Percentiles rank a stretch among this genome's conserved stretches.
These are phyloP conservation scores for Fringilla coelebs DNA, from an alignment of 2,797 vertebrate species.

Conservation along the genomic window DNA sequence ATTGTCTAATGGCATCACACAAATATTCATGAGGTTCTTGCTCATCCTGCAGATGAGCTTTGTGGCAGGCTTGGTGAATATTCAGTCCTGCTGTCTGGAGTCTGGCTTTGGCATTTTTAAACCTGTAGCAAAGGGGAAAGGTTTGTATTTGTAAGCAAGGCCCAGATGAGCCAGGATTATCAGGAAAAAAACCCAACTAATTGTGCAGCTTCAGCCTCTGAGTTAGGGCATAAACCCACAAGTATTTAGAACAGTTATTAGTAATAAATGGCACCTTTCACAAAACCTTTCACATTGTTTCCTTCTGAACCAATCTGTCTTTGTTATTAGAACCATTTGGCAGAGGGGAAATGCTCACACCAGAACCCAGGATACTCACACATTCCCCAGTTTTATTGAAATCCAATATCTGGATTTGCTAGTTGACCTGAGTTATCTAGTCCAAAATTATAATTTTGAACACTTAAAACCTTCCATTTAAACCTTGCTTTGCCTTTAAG, in stretches of 20 bases:
- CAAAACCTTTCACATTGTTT: not conserved
- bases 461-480: not conserved
- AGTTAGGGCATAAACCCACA: not conserved
- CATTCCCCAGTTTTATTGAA: not conserved
- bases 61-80: not conserved
- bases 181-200: not conserved
- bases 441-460: not conserved
- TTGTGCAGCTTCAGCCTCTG: not conserved
- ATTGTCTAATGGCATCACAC: not conserved
- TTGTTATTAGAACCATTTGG: not conserved
- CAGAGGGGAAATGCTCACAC: not conserved
- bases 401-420: not conserved
- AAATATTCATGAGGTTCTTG: conserved; percentile 16
- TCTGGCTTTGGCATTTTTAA: not conserved
- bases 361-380: not conserved
- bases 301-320: not conserved
- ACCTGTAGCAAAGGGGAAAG: not conserved
- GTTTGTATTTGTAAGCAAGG: not conserved
- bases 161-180: not conserved
- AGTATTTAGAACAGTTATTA: not conserved
- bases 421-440: not conserved
- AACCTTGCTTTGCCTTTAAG: not conserved
- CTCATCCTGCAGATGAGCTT: not conserved
- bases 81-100: not conserved
- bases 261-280: not conserved